Conservation (phyloP, 2,113 vertebrate genomes). For the Empidonax traillii region DNA sequence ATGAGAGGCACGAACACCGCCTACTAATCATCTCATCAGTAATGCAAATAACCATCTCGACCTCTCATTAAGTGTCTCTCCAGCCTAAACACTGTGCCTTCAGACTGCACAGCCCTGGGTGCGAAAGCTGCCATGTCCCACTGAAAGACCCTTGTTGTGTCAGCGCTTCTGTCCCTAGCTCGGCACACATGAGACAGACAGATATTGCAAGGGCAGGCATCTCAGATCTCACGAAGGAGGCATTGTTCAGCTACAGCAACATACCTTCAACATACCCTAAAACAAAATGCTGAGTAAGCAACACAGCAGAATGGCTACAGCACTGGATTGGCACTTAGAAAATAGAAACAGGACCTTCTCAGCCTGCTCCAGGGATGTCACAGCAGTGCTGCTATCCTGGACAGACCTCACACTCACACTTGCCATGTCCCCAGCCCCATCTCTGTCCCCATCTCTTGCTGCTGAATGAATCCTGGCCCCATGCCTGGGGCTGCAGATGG, state of each 20-base stretch:
- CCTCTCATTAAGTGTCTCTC: not conserved
- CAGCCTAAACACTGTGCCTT: not conserved
- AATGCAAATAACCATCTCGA: constrained; percentile 4
- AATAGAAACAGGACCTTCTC: not conserved
- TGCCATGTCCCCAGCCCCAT: not conserved
- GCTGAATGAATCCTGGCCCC: not conserved
- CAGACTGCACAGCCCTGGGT: not conserved
- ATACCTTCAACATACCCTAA: not conserved
- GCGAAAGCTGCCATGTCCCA: not conserved
- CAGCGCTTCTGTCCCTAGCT: not conserved
- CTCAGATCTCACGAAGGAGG: not conserved
- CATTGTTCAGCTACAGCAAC: not conserved
- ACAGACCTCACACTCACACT: fast-evolving
- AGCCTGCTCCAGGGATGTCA: not conserved
- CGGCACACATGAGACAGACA: not conserved
- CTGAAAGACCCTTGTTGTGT: fast-evolving
- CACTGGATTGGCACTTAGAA: not conserved
- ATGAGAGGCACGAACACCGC: not conserved
- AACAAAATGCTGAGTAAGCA: not conserved
- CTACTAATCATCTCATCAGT: not conserved
- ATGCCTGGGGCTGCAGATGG: not conserved
- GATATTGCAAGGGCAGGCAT: not conserved
- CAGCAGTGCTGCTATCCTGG: not conserved
- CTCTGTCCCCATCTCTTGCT: not conserved
- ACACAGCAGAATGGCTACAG: not conserved